These are phyloP conservation scores for Malurus splendens DNA, from an alignment of 2,797 vertebrate species.

Conservation along the genomic window DNA sequence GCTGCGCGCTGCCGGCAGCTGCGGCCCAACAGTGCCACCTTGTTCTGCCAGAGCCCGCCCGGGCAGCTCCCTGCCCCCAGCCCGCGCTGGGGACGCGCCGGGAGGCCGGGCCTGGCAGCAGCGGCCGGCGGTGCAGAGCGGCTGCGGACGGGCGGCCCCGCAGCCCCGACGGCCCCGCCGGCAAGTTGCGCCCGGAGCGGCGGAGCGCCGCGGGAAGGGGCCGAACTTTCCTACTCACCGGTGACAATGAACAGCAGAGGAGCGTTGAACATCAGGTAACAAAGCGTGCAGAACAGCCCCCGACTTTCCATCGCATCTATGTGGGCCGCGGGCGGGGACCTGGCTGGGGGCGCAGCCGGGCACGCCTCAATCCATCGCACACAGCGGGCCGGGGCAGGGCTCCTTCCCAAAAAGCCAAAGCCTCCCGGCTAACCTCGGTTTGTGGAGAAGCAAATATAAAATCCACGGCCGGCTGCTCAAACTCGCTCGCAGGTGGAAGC, in stretches of 20 bases:
- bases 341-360: slow-evolving; percentile 12
- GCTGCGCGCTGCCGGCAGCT: neutral
- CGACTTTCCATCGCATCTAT: slow-evolving; percentile 47
- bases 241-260: neutral
- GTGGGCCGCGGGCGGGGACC: slow-evolving; percentile 41
- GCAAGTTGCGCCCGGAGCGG: neutral
- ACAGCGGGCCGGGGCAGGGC: neutral
- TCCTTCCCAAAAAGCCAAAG: slow-evolving; percentile 21
- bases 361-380: slow-evolving; percentile 15
- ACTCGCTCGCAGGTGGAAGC: neutral
- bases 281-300: slow-evolving; percentile 19
- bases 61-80: slow-evolving; percentile 17
- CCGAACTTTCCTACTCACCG: neutral
- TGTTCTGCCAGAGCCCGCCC: neutral
- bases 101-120: neutral
- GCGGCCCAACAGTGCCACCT: slow-evolving; percentile 19
- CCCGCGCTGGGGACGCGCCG: neutral
- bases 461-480: neutral
- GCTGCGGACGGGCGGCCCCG: neutral
- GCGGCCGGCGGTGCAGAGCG: neutral
- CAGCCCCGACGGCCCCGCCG: neutral
- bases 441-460: neutral
- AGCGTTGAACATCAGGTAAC: neutral
- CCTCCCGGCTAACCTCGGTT: neutral
- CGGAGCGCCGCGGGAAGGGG: neutral